A percentile compares a stretch with the other conserved stretches of the same genome.
phyloP scores from a whole-genome alignment of 2,888 invertebrate genomes.

The Latrodectus elegans region DNA sequence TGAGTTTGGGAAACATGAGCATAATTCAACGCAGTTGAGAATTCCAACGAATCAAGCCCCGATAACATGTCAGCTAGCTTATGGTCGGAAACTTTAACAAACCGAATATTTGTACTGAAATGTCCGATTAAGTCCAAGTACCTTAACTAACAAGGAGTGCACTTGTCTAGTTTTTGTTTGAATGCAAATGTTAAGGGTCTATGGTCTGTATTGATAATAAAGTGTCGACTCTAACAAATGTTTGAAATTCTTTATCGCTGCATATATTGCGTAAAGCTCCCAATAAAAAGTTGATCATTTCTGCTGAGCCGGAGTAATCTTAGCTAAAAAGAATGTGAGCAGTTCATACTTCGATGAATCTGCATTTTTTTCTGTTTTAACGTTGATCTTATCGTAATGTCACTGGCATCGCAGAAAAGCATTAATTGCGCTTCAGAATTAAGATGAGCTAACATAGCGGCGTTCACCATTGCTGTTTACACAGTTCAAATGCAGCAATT shows the following conservation, averaged over 20 bases:
- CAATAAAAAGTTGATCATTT: neutral
- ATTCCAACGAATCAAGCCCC: neutral
- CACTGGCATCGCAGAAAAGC: neutral
- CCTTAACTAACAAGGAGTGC: neutral
- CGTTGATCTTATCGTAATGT: neutral
- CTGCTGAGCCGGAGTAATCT: neutral
- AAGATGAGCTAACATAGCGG: neutral
- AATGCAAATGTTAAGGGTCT: conserved; percentile 17
- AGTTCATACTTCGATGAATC: neutral
- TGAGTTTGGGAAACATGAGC: too few relatives aligned
- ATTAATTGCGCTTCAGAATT: neutral
- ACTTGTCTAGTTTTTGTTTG: neutral
- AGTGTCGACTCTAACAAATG: neutral
- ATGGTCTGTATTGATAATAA: neutral
- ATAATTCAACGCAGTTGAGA: too few relatives aligned
- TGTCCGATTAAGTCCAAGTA: neutral
- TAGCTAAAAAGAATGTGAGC: neutral
- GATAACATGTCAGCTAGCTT: neutral
- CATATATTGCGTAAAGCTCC: neutral
- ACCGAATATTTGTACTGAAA: neutral
- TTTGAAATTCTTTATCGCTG: neutral
- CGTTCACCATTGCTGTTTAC: neutral
- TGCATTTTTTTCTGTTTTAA: neutral
- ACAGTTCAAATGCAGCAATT: neutral
- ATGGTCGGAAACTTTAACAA: neutral